phyloP scores from a whole-genome alignment of 1,140 invertebrate genomes.

The Apis laboriosa region DNA sequence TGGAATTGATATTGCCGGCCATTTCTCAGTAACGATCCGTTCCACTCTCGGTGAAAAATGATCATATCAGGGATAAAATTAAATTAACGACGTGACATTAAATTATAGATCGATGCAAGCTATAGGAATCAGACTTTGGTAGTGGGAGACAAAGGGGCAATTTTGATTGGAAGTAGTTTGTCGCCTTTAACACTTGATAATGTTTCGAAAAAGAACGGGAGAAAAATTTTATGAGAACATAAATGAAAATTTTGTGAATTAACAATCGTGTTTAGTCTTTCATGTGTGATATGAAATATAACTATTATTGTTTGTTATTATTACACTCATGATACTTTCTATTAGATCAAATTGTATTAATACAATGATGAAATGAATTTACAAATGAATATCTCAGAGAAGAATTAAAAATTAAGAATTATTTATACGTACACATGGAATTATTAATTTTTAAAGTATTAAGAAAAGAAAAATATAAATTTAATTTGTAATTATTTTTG shows the following conservation, averaged over 20 bases:
- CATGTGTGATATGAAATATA: not conserved
- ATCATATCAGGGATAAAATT: constrained; percentile 19
- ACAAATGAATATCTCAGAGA: no score
- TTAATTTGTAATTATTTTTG: no score
- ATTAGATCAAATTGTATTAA: no score
- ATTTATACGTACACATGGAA: no score
- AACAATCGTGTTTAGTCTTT: not conserved
- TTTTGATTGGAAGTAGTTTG: not conserved
- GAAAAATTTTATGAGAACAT: not conserved
- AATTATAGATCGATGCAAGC: constrained; percentile 19
- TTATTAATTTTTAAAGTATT: no score
- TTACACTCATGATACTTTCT: no score
- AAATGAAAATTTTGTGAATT: not conserved
- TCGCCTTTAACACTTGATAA: not conserved
- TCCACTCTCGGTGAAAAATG: constrained; percentile 22
- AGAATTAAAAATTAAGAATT: no score
- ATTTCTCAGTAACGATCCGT: constrained; percentile 13
- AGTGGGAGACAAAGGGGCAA: not conserved
- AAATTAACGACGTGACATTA: constrained; percentile 30
- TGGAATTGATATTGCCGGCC: constrained; percentile 23
- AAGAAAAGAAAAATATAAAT: no score
- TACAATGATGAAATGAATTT: no score
- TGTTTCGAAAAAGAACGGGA: not conserved
- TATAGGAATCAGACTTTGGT: not conserved
- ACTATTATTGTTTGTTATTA: not conserved